Evolutionary conservation across 2,797 vertebrate species (phyloP).

Genomic region (Sciurus carolinensis): DNA sequence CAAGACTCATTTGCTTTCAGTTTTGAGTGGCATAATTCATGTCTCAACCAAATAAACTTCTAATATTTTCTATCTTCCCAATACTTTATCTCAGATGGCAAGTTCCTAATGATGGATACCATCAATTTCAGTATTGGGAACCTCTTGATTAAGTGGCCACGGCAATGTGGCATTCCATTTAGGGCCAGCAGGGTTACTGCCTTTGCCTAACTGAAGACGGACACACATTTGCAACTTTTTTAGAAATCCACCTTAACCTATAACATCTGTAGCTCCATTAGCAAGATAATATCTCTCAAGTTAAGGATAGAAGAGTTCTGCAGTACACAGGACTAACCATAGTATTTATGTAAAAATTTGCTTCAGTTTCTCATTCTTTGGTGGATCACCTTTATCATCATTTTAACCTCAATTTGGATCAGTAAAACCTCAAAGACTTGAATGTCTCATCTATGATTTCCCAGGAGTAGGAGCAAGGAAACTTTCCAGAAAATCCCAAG

Average conservation of each 20-base stretch:
- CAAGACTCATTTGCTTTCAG: neutral
- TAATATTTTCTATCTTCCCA: neutral
- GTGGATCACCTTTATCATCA: neutral
- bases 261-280: neutral
- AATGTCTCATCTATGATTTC: neutral
- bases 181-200: neutral
- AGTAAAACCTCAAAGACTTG: neutral
- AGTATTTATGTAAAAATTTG: constrained; percentile 6
- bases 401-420: neutral
- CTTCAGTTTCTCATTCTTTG: neutral
- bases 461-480: neutral
- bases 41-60: neutral
- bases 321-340: neutral
- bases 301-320: neutral
- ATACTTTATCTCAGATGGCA: neutral
- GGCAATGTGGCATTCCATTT: neutral
- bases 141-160: neutral
- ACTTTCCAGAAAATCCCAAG: neutral
- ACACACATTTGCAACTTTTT: neutral
- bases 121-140: neutral
- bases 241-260: neutral
- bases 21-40: neutral
- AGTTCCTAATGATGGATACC: neutral
- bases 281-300: neutral
- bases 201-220: neutral